Evolutionary conservation across 2,888 invertebrate genomes (phyloP).

Genomic region (Acholoe squamosa): DNA sequence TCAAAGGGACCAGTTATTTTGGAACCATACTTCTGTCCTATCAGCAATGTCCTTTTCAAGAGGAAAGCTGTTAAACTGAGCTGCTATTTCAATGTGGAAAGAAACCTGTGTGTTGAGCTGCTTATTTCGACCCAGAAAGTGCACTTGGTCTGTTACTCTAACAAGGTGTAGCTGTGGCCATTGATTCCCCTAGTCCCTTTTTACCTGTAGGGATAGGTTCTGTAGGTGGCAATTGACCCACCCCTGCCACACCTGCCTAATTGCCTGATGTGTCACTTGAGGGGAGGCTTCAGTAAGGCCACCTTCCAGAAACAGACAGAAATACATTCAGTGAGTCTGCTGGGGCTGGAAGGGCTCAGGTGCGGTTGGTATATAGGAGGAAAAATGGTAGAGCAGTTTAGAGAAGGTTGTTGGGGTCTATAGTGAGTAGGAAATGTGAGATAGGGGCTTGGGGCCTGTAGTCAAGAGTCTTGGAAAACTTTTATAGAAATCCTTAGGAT

Average conservation of each 20-base stretch:
- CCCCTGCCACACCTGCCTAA: not conserved
- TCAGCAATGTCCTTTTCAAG: too few relatives aligned
- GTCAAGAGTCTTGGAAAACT: not conserved
- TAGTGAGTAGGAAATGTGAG: not conserved
- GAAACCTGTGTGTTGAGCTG: too few relatives aligned
- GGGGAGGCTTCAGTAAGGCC: not conserved
- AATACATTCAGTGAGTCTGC: not conserved
- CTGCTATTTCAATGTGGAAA: too few relatives aligned
- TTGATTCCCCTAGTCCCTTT: not conserved
- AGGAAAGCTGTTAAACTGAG: too few relatives aligned
- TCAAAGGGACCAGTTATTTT: not conserved
- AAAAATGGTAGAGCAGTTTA: not conserved
- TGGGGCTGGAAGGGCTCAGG: not conserved
- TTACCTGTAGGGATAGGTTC: not conserved
- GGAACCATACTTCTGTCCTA: not conserved
- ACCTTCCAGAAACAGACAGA: not conserved
- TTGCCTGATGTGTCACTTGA: slow-evolving; percentile 20
- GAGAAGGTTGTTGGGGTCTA: not conserved
- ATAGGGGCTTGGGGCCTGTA: not conserved
- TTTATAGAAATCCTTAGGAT: too few relatives aligned
- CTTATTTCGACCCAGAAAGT: too few relatives aligned
- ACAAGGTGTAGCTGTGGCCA: too few relatives aligned
- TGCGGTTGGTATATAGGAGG: not conserved
- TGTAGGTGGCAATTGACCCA: too few relatives aligned
- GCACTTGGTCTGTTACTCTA: too few relatives aligned